Percentiles rank a stretch among this genome's conserved stretches.
These are phyloP conservation scores for Haliaeetus leucogaster DNA, from an alignment of 2,113 vertebrate species.

Conservation along the genomic window DNA sequence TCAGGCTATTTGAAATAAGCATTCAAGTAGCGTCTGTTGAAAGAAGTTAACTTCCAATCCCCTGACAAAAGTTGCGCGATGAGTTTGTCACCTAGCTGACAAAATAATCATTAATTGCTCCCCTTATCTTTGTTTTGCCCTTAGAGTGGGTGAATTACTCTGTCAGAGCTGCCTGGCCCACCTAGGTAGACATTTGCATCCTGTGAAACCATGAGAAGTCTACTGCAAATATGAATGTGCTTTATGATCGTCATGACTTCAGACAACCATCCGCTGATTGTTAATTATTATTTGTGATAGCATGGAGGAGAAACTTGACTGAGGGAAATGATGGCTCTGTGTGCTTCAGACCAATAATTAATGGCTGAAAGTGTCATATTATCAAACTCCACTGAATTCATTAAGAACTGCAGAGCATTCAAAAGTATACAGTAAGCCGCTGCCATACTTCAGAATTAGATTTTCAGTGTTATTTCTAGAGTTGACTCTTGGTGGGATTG, in stretches of 20 bases:
- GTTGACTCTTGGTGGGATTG: background rate
- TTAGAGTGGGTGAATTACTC: background rate
- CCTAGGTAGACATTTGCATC: background rate
- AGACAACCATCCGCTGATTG: background rate
- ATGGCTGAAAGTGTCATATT: background rate
- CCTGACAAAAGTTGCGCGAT: background rate
- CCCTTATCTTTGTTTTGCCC: background rate
- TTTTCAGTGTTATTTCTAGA: background rate
- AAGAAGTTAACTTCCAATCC: background rate
- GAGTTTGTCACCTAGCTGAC: background rate
- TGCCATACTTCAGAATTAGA: background rate
- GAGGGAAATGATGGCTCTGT: background rate
- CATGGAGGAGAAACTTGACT: background rate
- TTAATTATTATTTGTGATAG: background rate
- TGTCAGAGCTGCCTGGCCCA: background rate
- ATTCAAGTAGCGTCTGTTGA: background rate
- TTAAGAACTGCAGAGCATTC: background rate
- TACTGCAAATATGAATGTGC: background rate
- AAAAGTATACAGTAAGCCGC: background rate
- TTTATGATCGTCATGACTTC: background rate
- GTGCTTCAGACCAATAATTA: background rate
- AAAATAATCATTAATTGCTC: slow-evolving; percentile 16
- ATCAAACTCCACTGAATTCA: background rate
- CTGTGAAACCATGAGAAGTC: background rate
- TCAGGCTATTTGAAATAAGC: background rate